Evolutionary conservation across 2,888 invertebrate species (phyloP).

Genomic region (Augiades crinisus): DNA sequence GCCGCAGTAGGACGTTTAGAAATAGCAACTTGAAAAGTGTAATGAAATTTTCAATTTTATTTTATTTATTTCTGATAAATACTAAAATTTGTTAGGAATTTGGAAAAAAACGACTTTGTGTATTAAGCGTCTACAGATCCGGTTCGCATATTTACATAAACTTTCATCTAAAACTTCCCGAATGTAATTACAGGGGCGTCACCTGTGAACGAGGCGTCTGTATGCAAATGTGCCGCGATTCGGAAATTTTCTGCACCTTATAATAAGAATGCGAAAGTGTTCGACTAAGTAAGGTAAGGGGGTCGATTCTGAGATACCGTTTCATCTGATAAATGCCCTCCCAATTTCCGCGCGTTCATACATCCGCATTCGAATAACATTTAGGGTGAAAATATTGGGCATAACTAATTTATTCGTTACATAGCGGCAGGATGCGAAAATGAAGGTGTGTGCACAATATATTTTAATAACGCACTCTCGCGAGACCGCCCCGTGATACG

Average conservation of each 20-base stretch:
- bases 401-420: conserved; percentile 73
- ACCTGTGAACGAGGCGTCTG: conserved; percentile 67
- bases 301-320: conserved; percentile 55
- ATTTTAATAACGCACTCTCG: conserved; percentile 77
- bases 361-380: conserved; percentile 65
- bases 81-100: too few relatives aligned
- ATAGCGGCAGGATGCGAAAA: conserved; percentile 48
- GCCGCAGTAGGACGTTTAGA: conserved; percentile 42
- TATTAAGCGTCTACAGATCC: conserved; percentile 41
- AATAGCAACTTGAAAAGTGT: too few relatives aligned
- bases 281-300: conserved; percentile 37
- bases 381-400: conserved; percentile 75
- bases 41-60: too few relatives aligned
- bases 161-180: conserved; percentile 61
- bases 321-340: conserved; percentile 71
- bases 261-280: conserved; percentile 65
- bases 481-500: conserved; percentile 63
- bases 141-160: conserved; percentile 61
- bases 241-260: conserved; percentile 71
- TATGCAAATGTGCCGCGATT: conserved; percentile 66
- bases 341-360: conserved; percentile 72
- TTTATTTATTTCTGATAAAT: too few relatives aligned
- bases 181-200: conserved; percentile 74
- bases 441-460: conserved; percentile 70
- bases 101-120: conserved; percentile 11